Evolutionary conservation across 92 coral and sea anemone genomes (phyloP), one percentile per base, ranked within the genome.

Genomic region (Umimayanthus kanabou): DNA sequence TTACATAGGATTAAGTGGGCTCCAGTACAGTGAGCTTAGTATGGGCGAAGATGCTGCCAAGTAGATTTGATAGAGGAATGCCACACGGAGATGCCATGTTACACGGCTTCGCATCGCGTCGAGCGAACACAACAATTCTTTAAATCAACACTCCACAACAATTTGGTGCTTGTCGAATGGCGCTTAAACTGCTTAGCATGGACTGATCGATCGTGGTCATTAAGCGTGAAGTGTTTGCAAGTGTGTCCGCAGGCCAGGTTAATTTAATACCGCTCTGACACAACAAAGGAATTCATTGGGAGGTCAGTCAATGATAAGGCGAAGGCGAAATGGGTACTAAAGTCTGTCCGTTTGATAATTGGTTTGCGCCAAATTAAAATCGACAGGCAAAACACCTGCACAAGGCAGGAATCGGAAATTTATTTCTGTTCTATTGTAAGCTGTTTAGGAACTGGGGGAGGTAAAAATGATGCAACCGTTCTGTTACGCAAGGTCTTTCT

Each of bases 1-100:
- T 83, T 70, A 83, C 87, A 83, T 83, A 4, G 87, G 87, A 83
- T 83, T 83, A 23, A 83, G 79, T 45, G 87, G 87, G 30, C 87
- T 83, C 87, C 87, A 83, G 14, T 83, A 83, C 16, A 83, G 78
- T 1, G 87, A 83, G 2, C 78, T 69, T 22, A 69, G 69, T n/a
- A 83, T 83, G 11, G 64, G 57, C 55, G 87, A 65, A 47, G 87
- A 83, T 8, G 79, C 26, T 50, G 50, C 87, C 64, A 83, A 28
- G 45, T 83, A 83, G 66, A 71, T 53, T 83, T 83, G 87, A 83
- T 70, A 83, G 6, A 83, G 79, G 13, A 83, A 43, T 13, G 47
- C 5, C 39, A 83, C 45, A 45, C 47, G 78, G 18, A 83, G 15
- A 70, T 69, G 9, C 87, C 65, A 70, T 47, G 29, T 8, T 23